Percentiles rank a stretch among this genome's conserved stretches.
These are phyloP conservation scores for Arrhopalites spinosus DNA, from an alignment of 2,888 invertebrate genomes.

Conservation along the genomic window DNA sequence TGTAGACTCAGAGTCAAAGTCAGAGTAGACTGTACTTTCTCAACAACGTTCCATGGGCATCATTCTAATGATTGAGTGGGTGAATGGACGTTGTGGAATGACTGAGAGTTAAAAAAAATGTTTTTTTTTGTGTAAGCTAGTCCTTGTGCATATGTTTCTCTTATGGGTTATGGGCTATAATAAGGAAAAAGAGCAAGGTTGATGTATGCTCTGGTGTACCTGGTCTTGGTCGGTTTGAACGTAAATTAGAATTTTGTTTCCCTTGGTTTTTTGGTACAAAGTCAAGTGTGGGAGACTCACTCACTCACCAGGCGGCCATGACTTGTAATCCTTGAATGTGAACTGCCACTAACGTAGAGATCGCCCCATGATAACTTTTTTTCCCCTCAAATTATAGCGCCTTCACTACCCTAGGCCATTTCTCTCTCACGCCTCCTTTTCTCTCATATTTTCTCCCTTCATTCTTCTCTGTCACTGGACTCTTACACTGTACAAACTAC, in stretches of 20 bases:
- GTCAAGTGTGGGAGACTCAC: slow-evolving; percentile 31
- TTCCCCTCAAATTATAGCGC: slow-evolving; percentile 32
- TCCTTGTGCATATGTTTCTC: background rate
- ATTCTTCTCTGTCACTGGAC: background rate
- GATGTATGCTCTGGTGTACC: background rate
- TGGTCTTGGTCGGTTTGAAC: background rate
- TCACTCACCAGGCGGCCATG: slow-evolving; percentile 38
- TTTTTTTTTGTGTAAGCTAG: background rate
- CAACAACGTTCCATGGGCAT: background rate
- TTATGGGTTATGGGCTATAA: too few relatives aligned
- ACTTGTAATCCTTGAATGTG: slow-evolving; percentile 39
- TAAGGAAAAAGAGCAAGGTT: background rate
- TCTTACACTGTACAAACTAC: too few relatives aligned
- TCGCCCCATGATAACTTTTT: slow-evolving; percentile 37
- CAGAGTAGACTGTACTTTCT: too few relatives aligned
- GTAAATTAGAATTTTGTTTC: slow-evolving; percentile 28
- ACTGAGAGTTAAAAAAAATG: background rate
- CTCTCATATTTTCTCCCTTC: background rate
- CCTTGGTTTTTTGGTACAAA: background rate
- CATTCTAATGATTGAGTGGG: slow-evolving; percentile 22
- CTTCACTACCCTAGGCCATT: slow-evolving; percentile 14
- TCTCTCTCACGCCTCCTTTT: slow-evolving; percentile 9
- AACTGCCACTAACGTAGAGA: slow-evolving; percentile 33
- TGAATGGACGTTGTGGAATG: slow-evolving; percentile 13
- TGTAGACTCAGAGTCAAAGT: too few relatives aligned